Evolutionary conservation across 2,888 invertebrate species (phyloP).

Genomic region (Pandemis heparana): DNA sequence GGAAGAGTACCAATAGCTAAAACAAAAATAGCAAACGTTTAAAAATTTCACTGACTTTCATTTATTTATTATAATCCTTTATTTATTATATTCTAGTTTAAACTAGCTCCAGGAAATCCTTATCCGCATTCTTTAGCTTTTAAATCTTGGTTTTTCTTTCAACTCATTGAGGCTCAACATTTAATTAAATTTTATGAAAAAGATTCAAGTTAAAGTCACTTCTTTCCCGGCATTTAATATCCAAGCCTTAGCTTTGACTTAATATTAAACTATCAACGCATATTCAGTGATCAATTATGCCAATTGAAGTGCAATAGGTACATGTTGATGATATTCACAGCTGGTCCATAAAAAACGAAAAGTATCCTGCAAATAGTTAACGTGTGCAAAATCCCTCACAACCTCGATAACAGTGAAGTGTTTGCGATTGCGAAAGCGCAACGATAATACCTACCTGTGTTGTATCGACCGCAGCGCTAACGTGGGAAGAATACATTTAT

Average conservation of each 20-base stretch:
- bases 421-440: slow-evolving; percentile 44
- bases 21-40: no score
- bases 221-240: slow-evolving; percentile 11
- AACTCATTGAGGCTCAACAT: slow-evolving; percentile 32
- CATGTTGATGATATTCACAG: not conserved
- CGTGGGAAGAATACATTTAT: slow-evolving; percentile 84
- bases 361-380: slow-evolving; percentile 1
- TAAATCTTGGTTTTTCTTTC: slow-evolving; percentile 28
- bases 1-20: no score
- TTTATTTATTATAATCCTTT: not conserved
- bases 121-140: slow-evolving; percentile 17
- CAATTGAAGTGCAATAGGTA: not conserved
- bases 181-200: slow-evolving; percentile 29
- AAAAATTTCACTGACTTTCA: no score
- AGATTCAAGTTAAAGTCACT: slow-evolving; percentile 11
- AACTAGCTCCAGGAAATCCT: not conserved
- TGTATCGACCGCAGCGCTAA: slow-evolving; percentile 70
- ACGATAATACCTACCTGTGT: slow-evolving; percentile 42
- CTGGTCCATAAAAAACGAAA: not conserved
- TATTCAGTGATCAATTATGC: not conserved
- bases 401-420: slow-evolving; percentile 18
- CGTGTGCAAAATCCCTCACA: slow-evolving; percentile 17
- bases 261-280: not conserved
- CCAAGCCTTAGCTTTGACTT: not conserved
- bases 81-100: not conserved